These are phyloP conservation scores for Ormyrus pomaceus DNA, from an alignment of 2,888 invertebrate species.

Conservation along the genomic window DNA sequence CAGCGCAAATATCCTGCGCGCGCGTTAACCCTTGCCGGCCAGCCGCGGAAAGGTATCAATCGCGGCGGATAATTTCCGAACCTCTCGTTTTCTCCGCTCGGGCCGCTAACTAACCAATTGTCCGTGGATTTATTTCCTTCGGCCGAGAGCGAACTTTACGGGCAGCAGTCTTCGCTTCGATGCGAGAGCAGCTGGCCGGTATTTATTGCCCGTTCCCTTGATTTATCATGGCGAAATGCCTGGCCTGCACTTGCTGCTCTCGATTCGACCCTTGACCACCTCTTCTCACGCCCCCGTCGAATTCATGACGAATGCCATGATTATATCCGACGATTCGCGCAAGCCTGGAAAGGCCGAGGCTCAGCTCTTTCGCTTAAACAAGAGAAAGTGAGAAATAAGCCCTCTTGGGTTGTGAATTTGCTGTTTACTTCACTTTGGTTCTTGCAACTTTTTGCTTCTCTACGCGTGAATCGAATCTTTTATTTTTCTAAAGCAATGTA, in stretches of 20 bases:
- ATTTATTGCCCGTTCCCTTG: conserved; percentile 66
- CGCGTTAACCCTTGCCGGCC: neutral
- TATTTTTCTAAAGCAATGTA: too few species aligned
- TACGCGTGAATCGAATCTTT: too few species aligned
- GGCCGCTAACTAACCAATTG: conserved; percentile 66
- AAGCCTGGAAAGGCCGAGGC: neutral
- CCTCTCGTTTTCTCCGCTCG: neutral
- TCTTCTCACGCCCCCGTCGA: neutral
- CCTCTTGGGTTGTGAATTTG: neutral
- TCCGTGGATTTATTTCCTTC: conserved; percentile 66
- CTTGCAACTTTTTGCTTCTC: too few species aligned
- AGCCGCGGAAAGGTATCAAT: neutral
- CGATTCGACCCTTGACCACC: too few species aligned
- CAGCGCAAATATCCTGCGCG: neutral
- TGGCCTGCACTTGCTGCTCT: neutral
- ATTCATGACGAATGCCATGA: conserved; percentile 64
- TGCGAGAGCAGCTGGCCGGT: conserved; percentile 50
- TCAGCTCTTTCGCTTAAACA: neutral
- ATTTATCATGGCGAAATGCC: conserved; percentile 65
- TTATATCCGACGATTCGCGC: conserved; percentile 12
- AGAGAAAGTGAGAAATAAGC: too few species aligned
- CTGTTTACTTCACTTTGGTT: neutral
- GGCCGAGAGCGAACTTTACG: conserved; percentile 56
- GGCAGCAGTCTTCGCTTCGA: conserved; percentile 42
- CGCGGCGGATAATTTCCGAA: conserved; percentile 35